Base-by-base conservation (phyloP, 2,888 invertebrate genomes). In the Chloroclystis v-ata region DNA sequence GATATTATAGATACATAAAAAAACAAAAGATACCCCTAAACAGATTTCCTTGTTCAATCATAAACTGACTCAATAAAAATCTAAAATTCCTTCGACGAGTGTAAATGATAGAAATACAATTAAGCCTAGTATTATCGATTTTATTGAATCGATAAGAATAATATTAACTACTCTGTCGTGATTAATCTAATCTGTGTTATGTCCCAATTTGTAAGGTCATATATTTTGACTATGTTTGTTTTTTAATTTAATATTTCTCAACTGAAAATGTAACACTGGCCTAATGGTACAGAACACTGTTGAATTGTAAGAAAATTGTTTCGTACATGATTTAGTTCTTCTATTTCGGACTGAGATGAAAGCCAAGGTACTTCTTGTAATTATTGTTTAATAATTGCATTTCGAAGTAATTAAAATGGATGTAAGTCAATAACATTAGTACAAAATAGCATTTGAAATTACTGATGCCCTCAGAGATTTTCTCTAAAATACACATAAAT, bases 71-170 rank as follows among this genome's bases (percentile, higher is more conserved):
- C 9, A n/a, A n/a, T 26, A 6, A 8, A 3, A 26, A 6, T 6
- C 8, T 6, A 26, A 6, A 7, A 25, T 11, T 33, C 13, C 32
- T 16, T 10, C 9, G 10, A 33, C 13, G 13, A 30, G 30, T n/a
- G 5, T 33, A 33, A 30, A 37, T 32, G 2, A 33, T 37, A 25
- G 25, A 25, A 37, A 28, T 41, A 25, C 26, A 6, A 24, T 39
- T 28, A 44, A 37, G 37, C 35, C 40, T 43, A 44, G 35, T 28
- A 35, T 39, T 48, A 38, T 49, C 14, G 49, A 45, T 49, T 49
- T 38, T 45, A 49, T 49, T 49, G 49, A 49, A 42, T 49, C 49
- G 38, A 43, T 49, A 40, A 44, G 30, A 40, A 9, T 14, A 30
- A 49, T 4, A 39, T 16, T 45, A 45, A 33, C 7, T 38, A 16